These are phyloP conservation scores for Oreochromis grahami DNA, from an alignment of 2,797 vertebrate species.

Conservation along the genomic window DNA sequence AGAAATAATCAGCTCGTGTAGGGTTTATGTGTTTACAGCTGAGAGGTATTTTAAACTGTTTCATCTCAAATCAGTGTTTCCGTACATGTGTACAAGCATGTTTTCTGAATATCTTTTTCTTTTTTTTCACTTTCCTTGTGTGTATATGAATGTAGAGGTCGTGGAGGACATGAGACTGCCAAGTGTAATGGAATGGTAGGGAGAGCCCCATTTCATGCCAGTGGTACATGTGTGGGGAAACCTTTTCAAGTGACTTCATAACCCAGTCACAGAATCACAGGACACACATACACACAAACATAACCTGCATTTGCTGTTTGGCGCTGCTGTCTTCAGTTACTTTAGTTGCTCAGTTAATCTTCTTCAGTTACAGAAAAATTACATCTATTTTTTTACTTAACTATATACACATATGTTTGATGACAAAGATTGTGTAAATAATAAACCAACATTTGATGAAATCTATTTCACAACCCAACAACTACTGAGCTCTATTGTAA, in stretches of 20 bases:
- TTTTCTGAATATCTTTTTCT: background rate
- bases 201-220: slow-evolving; percentile 26
- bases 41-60: slow-evolving; percentile 45
- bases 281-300: background rate
- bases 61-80: slow-evolving; percentile 7
- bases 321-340: background rate
- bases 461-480: background rate
- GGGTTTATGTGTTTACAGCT: slow-evolving; percentile 35
- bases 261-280: background rate
- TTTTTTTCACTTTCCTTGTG: background rate
- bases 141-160: background rate
- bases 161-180: slow-evolving; percentile 8
- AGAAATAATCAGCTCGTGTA: slow-evolving; percentile 36
- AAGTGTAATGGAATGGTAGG: slow-evolving; percentile 23
- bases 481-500: background rate
- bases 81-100: background rate
- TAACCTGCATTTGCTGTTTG: background rate
- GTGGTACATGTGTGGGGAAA: slow-evolving; percentile 29
- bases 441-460: background rate
- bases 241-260: background rate
- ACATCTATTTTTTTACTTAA: background rate
- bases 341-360: background rate
- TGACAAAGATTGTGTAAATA: background rate
- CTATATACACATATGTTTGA: background rate
- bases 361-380: background rate